Conservation (phyloP, 2,888 invertebrate genomes). For the Lysandra coridon region DNA sequence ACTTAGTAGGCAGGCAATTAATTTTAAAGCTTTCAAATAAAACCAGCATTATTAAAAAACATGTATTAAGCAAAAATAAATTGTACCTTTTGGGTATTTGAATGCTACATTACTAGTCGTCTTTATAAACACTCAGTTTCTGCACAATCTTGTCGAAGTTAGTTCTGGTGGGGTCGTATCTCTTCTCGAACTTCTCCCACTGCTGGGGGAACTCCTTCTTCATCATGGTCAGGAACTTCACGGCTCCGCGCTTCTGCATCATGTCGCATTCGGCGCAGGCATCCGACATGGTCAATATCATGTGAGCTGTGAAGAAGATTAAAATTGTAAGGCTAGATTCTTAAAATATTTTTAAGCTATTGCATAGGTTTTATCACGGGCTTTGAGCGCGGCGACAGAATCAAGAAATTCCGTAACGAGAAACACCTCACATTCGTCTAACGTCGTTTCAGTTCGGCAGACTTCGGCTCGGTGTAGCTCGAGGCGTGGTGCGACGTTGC, state of each 20-base stretch:
- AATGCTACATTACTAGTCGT: not conserved
- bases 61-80: too few relatives aligned
- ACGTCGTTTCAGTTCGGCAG: too few relatives aligned
- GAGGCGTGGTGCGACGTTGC: too few relatives aligned
- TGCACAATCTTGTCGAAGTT: not conserved
- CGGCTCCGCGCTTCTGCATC: not conserved
- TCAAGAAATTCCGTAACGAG: too few relatives aligned
- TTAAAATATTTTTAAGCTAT: not conserved
- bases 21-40: too few relatives aligned
- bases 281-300: not conserved
- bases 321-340: not conserved
- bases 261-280: not conserved
- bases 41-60: too few relatives aligned
- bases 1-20: too few relatives aligned
- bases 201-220: slow-evolving; percentile 8
- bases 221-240: not conserved
- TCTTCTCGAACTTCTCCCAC: slow-evolving; percentile 16
- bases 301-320: not conserved
- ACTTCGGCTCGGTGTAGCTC: too few relatives aligned
- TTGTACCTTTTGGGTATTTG: too few relatives aligned
- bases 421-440: too few relatives aligned
- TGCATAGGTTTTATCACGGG: too few relatives aligned
- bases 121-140: not conserved
- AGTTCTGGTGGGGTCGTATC: not conserved
- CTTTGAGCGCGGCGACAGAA: too few relatives aligned